A percentile compares a stretch with the other conserved stretches of the same genome.
phyloP scores from a whole-genome alignment of 2,113 vertebrate species.

The Cairina moschata region DNA sequence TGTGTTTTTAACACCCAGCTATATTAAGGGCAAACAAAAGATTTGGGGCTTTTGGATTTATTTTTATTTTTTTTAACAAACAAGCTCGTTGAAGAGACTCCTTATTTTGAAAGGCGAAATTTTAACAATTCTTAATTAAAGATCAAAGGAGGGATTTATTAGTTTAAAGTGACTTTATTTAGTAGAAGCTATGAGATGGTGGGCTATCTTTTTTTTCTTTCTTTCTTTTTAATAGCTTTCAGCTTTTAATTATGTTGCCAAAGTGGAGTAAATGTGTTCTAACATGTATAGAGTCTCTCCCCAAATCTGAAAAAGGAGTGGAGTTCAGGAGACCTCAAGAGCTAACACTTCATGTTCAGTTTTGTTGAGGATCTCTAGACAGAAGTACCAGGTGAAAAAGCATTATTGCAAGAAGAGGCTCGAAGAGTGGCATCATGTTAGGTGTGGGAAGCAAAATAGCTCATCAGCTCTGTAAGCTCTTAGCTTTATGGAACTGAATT shows the following conservation, averaged over 20 bases:
- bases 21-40: not conserved
- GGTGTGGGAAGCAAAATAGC: not conserved
- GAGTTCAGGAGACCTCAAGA: not conserved
- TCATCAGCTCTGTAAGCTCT: not conserved
- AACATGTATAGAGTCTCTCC: not conserved
- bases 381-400: not conserved
- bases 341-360: not conserved
- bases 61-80: not conserved
- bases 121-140: not conserved
- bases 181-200: not conserved
- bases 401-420: not conserved
- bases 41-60: not conserved
- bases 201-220: not conserved
- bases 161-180: not conserved
- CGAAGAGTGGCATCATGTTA: not conserved
- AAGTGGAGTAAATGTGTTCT: not conserved
- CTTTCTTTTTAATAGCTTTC: not conserved
- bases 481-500: not conserved
- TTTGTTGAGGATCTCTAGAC: not conserved
- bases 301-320: not conserved
- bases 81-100: not conserved
- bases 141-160: not conserved
- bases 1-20: constrained; percentile 21
- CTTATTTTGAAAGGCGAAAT: not conserved
- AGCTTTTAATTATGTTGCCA: not conserved